phyloP scores from a whole-genome alignment of 2,888 invertebrate genomes.

The Cephus spinipes region DNA sequence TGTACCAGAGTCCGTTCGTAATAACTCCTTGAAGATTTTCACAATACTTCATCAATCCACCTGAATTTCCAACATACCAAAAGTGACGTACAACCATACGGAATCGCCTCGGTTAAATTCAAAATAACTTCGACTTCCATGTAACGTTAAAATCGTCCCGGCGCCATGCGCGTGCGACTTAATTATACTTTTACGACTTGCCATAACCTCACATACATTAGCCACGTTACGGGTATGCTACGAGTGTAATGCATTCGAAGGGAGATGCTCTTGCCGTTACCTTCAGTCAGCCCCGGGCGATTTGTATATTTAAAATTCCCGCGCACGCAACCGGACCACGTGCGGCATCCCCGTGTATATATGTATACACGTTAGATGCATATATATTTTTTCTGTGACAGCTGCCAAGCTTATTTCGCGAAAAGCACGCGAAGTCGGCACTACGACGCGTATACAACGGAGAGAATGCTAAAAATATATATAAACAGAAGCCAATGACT shows the following conservation, averaged over 20 bases:
- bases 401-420: not conserved
- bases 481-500: conserved; percentile 49
- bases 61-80: not conserved
- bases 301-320: conserved; percentile 42
- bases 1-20: not conserved
- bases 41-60: not conserved
- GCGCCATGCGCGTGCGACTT: not conserved
- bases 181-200: conserved; percentile 2
- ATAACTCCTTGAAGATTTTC: not conserved
- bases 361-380: not conserved
- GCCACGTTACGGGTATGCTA: not conserved
- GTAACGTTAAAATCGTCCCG: not conserved
- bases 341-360: not conserved
- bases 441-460: not conserved
- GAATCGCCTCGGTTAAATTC: not conserved
- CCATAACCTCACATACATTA: not conserved
- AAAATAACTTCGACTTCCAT: not conserved
- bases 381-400: not conserved
- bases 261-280: conserved; percentile 25
- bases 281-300: conserved; percentile 44
- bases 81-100: not conserved
- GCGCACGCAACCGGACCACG: conserved; percentile 15
- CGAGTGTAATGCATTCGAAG: not conserved
- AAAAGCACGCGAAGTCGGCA: not conserved
- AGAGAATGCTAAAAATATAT: conserved; percentile 52